Conservation (phyloP, 2,888 invertebrate species). For the Craniophora ligustri region DNA sequence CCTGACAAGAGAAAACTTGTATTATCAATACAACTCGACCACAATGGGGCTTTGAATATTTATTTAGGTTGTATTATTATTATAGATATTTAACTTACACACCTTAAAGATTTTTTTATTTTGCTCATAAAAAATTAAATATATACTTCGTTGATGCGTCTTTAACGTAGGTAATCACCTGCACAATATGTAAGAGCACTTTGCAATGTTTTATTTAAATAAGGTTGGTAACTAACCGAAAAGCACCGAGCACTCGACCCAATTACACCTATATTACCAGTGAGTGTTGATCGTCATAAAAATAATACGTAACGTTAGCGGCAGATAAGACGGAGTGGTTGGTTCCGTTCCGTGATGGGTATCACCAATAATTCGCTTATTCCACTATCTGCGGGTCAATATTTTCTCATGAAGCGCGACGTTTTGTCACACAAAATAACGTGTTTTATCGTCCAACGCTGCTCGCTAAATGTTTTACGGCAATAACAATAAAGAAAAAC, state of each 20-base stretch:
- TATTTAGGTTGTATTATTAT: constrained; percentile 10
- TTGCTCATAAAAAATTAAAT: not conserved
- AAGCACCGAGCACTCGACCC: constrained; percentile 33
- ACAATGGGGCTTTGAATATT: constrained; percentile 5
- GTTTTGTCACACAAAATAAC: constrained; percentile 88
- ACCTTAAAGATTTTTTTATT: not conserved
- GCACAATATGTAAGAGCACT: constrained; percentile 16
- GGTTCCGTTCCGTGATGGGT: constrained; percentile 70
- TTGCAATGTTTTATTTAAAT: constrained; percentile 35
- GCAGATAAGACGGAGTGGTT: constrained; percentile 48
- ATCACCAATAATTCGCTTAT: constrained; percentile 84
- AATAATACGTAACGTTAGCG: constrained; percentile 55
- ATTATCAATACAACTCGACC: constrained; percentile 11
- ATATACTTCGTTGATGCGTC: too few relatives aligned
- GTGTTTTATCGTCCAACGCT: constrained; percentile 82
- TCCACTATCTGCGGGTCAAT: constrained; percentile 87
- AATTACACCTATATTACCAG: constrained; percentile 47
- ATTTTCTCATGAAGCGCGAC: constrained; percentile 87
- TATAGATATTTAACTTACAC: constrained; percentile 4
- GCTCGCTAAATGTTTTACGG: constrained; percentile 86
- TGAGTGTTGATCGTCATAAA: constrained; percentile 48
- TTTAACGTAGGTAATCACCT: not conserved
- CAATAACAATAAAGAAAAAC: constrained; percentile 88
- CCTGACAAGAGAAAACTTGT: constrained; percentile 32
- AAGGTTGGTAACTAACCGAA: constrained; percentile 24